phyloP scores from a whole-genome alignment of 2,888 invertebrate genomes.

The Melipona beecheii region DNA sequence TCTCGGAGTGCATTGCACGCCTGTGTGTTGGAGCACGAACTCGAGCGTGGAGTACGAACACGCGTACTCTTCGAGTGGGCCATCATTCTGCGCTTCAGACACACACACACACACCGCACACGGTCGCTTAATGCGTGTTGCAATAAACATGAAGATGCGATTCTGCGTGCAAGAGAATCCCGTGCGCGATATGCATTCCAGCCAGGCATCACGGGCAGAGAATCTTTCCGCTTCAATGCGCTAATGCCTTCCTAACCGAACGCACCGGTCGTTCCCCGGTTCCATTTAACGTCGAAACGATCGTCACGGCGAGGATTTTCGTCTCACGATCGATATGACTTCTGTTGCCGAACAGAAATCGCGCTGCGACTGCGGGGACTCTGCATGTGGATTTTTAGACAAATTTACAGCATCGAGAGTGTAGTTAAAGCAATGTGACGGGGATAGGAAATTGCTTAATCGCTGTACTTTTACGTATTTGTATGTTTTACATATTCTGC shows the following conservation, averaged over 20 bases:
- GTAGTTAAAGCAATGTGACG: no score
- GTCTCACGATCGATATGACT: not conserved
- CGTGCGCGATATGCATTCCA: slow-evolving; percentile 45
- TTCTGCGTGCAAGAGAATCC: slow-evolving; percentile 22
- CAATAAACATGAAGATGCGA: slow-evolving; percentile 31
- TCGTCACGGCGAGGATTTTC: not conserved
- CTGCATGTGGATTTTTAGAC: no score
- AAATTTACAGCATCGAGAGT: no score
- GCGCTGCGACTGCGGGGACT: not conserved
- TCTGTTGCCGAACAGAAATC: no score
- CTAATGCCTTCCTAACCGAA: slow-evolving; percentile 4
- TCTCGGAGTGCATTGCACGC: not conserved
- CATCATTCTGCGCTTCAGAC: slow-evolving; percentile 45
- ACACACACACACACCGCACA: no score
- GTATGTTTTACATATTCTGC: no score
- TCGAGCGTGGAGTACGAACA: slow-evolving; percentile 46
- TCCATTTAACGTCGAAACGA: slow-evolving; percentile 7
- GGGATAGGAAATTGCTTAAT: no score
- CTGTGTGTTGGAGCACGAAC: slow-evolving; percentile 29
- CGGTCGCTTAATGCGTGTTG: slow-evolving; percentile 8
- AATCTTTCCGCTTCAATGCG: slow-evolving; percentile 43
- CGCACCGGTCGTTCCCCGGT: not conserved
- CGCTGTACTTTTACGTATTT: no score
- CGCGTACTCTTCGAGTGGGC: slow-evolving; percentile 53
- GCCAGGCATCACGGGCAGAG: slow-evolving; percentile 10